phyloP scores from a whole-genome alignment of 2,797 vertebrate species.

The Sitta carolinensis region DNA sequence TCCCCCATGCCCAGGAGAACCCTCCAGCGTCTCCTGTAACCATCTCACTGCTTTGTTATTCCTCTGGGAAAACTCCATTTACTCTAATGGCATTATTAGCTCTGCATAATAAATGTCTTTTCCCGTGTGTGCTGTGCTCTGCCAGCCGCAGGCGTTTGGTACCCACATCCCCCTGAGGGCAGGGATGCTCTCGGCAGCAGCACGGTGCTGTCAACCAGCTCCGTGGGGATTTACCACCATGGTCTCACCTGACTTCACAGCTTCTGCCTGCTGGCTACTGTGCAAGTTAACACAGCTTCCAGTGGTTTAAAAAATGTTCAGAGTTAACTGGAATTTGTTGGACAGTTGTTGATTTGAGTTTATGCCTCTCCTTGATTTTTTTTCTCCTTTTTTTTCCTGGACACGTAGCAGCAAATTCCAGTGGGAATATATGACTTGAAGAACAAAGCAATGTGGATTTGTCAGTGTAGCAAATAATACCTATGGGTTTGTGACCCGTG shows the following conservation, averaged over 20 bases:
- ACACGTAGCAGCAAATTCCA: background rate
- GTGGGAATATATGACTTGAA: background rate
- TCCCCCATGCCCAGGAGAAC: background rate
- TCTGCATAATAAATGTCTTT: background rate
- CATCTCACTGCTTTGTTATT: background rate
- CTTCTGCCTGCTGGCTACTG: background rate
- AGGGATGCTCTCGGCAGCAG: background rate
- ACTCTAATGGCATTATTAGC: background rate
- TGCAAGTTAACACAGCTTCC: background rate
- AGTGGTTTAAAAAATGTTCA: background rate
- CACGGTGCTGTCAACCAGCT: background rate
- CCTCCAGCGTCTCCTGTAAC: background rate
- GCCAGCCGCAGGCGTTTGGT: background rate
- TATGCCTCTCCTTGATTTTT: background rate
- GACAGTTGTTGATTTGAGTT: background rate
- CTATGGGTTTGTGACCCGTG: background rate
- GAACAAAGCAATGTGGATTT: background rate
- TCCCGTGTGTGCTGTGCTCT: background rate
- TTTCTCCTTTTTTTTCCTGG: background rate
- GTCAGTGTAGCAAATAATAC: background rate
- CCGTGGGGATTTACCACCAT: fast-evolving
- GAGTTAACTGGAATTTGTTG: background rate
- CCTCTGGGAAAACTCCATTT: conserved; percentile 8
- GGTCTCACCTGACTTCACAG: background rate
- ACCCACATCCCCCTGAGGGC: background rate